These are phyloP conservation scores for Vicugna pacos DNA, from an alignment of 2,113 vertebrate genomes.

Conservation along the genomic window DNA sequence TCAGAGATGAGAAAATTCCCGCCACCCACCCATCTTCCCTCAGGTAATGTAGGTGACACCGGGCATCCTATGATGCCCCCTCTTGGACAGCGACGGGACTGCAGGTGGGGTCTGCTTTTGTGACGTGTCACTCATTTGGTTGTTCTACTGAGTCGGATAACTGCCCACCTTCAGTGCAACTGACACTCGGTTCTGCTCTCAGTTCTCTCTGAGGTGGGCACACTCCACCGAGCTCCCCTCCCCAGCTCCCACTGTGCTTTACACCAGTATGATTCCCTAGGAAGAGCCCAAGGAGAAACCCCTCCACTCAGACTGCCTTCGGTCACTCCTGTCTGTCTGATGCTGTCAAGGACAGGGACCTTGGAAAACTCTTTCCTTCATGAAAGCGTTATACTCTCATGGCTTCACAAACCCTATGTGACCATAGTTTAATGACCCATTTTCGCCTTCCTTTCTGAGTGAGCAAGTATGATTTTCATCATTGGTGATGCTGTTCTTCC, in stretches of 20 bases:
- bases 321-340: neutral
- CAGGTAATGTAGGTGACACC: neutral
- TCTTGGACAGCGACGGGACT: neutral
- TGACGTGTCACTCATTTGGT: neutral
- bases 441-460: neutral
- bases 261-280: accelerated
- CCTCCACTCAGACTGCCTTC: accelerated
- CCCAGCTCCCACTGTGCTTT: neutral
- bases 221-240: neutral
- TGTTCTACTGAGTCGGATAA: neutral
- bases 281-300: neutral
- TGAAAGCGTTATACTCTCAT: neutral
- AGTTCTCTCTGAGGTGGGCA: neutral
- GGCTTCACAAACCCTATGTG: neutral
- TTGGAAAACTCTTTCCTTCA: neutral
- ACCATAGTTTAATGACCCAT: neutral
- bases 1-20: neutral
- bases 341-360: neutral
- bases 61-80: accelerated
- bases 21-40: neutral
- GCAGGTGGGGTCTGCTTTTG: neutral
- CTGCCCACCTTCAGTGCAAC: neutral
- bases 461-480: neutral
- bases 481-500: neutral
- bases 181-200: too few relatives aligned